Conservation (phyloP, 2,797 vertebrate species). For the Bradypodion pumilum region DNA sequence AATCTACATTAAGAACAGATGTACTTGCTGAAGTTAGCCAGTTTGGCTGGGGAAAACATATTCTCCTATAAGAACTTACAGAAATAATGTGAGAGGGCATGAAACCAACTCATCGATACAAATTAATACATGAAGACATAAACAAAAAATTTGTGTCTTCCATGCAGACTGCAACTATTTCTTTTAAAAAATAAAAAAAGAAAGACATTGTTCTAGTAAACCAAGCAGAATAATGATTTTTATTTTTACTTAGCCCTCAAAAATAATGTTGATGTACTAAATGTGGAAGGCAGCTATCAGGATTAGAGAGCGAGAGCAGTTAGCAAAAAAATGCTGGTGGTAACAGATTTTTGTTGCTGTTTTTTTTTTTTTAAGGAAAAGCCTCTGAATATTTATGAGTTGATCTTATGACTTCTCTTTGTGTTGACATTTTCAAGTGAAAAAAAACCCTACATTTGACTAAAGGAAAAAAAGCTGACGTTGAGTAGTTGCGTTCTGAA, state of each 20-base stretch:
- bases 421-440: conserved; percentile 76
- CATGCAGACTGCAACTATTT: no score
- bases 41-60: no score
- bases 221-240: neutral
- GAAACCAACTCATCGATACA: no score
- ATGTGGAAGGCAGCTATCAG: neutral
- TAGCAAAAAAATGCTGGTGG: neutral
- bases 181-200: neutral
- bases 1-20: no score
- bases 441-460: conserved; percentile 66
- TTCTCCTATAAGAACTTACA: no score
- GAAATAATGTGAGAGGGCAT: no score
- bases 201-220: neutral
- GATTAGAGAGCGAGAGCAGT: conserved; percentile 11
- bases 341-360: neutral
- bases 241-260: neutral
- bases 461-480: conserved; percentile 71
- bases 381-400: conserved; percentile 74
- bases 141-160: no score
- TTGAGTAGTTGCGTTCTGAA: conserved; percentile 59
- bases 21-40: no score
- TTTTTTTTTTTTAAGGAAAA: neutral
- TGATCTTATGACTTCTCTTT: conserved; percentile 76
- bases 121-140: no score
- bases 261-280: neutral